A percentile compares a stretch with the other conserved stretches of the same genome.
These are phyloP conservation scores for Plagodis dolabraria DNA, from an alignment of 2,888 invertebrate genomes.

Conservation along the genomic window DNA sequence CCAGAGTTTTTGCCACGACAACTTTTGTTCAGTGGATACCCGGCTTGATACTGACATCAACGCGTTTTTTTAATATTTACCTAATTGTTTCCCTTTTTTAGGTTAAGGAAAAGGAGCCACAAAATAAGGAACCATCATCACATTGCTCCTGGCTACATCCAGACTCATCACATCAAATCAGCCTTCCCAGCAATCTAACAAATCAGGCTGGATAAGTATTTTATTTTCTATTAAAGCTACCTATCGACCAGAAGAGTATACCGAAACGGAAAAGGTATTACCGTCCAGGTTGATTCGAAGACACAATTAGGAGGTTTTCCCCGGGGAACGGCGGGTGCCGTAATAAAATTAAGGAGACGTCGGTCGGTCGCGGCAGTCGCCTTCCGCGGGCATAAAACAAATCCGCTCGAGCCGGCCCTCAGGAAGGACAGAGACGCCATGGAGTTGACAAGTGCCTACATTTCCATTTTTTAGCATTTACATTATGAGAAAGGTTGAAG, in stretches of 20 bases:
- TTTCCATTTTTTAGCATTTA: too few species aligned
- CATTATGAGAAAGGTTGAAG: too few species aligned
- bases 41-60: too few species aligned
- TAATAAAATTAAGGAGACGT: constrained; percentile 84
- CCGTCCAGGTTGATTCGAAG: constrained; percentile 67
- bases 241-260: constrained; percentile 31
- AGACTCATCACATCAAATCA: too few species aligned
- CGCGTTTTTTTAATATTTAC: too few species aligned
- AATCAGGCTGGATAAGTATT: constrained; percentile 5
- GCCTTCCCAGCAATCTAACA: not conserved
- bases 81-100: too few species aligned
- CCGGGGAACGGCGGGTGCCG: constrained; percentile 60
- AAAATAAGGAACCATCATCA: too few species aligned
- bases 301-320: constrained; percentile 81
- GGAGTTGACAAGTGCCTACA: constrained; percentile 47
- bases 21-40: too few species aligned
- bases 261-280: constrained; percentile 68
- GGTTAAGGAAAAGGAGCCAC: too few species aligned
- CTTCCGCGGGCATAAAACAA: constrained; percentile 81
- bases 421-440: constrained; percentile 44
- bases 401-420: constrained; percentile 68
- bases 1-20: too few species aligned
- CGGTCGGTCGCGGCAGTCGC: constrained; percentile 73
- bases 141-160: too few species aligned
- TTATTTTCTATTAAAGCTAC: constrained; percentile 27